These are phyloP conservation scores for Distichodus sexfasciatus DNA, from an alignment of 2,797 vertebrate genomes.

Conservation along the genomic window DNA sequence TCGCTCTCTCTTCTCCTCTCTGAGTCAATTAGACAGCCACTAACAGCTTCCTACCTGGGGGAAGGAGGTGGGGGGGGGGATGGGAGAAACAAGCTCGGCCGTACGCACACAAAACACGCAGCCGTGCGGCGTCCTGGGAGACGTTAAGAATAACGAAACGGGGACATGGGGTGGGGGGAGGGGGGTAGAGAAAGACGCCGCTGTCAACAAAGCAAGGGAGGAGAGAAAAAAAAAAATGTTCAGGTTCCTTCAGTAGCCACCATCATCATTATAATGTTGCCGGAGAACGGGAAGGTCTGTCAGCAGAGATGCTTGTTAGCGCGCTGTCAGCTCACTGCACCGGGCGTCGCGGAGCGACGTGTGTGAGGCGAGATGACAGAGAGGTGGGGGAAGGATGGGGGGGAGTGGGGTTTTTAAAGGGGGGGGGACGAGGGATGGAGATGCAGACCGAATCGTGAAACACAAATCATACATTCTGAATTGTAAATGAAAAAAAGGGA, in stretches of 20 bases:
- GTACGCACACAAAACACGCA: too few species aligned
- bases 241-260: not conserved
- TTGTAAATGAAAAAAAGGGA: too few species aligned
- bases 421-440: not conserved
- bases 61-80: not conserved
- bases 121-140: too few species aligned
- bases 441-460: too few species aligned
- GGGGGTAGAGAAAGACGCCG: not conserved
- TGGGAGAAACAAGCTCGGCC: not conserved
- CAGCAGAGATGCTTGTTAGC: conserved; percentile 34
- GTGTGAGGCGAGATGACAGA: not conserved
- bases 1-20: not conserved
- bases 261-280: conserved; percentile 33
- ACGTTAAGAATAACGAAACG: not conserved
- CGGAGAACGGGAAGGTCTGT: not conserved
- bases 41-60: not conserved
- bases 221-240: not conserved
- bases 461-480: too few species aligned
- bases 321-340: conserved; percentile 24
- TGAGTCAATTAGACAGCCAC: not conserved
- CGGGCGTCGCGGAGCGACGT: not conserved
- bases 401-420: not conserved
- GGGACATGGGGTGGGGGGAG: not conserved
- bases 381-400: not conserved
- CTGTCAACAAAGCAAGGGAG: not conserved